Percentiles rank a stretch among this genome's conserved stretches.
These are phyloP conservation scores for Cheirogaleus major DNA, from an alignment of 2,797 vertebrate species.

Conservation along the genomic window DNA sequence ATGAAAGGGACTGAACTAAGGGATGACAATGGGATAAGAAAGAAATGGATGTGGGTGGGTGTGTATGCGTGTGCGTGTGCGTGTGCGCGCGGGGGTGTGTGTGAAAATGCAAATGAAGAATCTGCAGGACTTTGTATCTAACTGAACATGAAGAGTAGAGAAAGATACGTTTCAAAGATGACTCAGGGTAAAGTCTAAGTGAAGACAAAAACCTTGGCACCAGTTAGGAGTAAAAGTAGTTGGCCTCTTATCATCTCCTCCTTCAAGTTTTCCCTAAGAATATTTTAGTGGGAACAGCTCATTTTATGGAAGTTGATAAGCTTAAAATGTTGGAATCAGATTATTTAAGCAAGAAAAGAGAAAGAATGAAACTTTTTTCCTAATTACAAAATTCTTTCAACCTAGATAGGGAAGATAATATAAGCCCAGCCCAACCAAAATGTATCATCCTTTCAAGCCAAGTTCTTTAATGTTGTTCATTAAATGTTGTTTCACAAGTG, in stretches of 20 bases:
- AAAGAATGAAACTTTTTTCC: constrained; percentile 1
- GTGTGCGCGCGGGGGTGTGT: background rate
- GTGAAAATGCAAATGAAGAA: background rate
- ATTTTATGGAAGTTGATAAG: background rate
- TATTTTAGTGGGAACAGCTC: background rate
- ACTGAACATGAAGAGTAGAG: background rate
- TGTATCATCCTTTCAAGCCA: background rate
- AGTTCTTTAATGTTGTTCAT: background rate
- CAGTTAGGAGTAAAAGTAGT: background rate
- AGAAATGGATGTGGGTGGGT: background rate
- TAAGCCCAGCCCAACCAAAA: background rate
- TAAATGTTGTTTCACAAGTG: background rate
- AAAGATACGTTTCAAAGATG: background rate
- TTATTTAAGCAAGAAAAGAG: background rate
- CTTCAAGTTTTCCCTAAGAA: background rate
- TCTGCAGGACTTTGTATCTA: background rate
- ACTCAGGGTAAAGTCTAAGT: background rate
- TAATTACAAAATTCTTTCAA: constrained; percentile 26
- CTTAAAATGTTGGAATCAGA: background rate
- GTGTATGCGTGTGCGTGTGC: background rate
- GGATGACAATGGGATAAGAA: background rate
- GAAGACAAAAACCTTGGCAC: background rate
- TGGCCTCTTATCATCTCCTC: background rate
- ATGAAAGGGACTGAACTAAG: background rate
- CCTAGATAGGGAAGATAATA: background rate